Conservation (phyloP, 2,888 invertebrate species). For the Hydroisotoma schaefferi region DNA sequence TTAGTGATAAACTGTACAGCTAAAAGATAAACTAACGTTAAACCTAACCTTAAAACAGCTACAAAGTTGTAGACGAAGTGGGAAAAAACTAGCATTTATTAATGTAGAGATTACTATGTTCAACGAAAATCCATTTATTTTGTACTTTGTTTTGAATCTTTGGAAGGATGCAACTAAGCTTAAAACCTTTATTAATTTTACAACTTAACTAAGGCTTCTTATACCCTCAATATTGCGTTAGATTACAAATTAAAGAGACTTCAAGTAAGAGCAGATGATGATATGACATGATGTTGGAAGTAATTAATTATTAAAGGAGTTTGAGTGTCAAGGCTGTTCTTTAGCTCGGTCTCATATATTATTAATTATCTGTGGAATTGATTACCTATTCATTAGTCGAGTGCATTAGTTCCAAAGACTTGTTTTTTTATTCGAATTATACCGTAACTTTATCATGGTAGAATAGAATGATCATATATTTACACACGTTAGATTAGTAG, state of each 20-base stretch:
- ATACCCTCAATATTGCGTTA: too few species aligned
- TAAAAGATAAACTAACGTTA: too few species aligned
- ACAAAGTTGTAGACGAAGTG: too few species aligned
- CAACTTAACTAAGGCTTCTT: background rate
- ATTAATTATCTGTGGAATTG: background rate
- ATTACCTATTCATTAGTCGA: too few species aligned
- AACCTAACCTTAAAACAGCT: too few species aligned
- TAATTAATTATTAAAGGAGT: too few species aligned
- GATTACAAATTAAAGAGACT: too few species aligned
- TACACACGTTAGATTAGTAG: background rate
- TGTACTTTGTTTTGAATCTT: conserved; percentile 6
- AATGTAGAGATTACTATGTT: too few species aligned
- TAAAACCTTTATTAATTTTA: background rate
- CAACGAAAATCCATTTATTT: conserved; percentile 6
- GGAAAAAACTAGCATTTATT: too few species aligned
- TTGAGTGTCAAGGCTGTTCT: conserved; percentile 1
- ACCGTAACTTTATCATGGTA: background rate
- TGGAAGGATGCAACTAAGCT: conserved; percentile 4
- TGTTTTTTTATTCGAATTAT: background rate
- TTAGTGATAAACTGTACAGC: too few species aligned
- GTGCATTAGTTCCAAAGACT: conserved; percentile 5
- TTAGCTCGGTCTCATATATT: background rate
- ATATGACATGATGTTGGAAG: too few species aligned
- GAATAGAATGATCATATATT: background rate
- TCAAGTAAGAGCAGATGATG: too few species aligned